Conservation (phyloP, 2,797 vertebrate genomes). For the Bradypodion ventrale region DNA sequence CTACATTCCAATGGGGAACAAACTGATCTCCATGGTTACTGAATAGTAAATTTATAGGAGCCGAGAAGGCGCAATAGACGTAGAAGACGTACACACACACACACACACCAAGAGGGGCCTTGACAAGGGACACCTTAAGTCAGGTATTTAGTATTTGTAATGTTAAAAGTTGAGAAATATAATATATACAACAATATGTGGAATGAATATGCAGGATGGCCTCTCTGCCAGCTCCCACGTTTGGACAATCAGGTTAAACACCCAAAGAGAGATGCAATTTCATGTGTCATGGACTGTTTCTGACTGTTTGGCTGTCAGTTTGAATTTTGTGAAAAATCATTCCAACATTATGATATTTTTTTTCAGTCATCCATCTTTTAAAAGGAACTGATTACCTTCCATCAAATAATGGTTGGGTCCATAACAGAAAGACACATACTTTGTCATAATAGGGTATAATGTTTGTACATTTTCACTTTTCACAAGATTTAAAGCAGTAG, state of each 20-base stretch:
- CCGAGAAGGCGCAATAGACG: not conserved
- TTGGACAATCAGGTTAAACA: not conserved
- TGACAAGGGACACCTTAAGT: too few species aligned
- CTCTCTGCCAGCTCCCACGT: too few species aligned
- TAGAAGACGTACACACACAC: too few species aligned
- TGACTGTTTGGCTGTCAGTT: not conserved
- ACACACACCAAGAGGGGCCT: too few species aligned
- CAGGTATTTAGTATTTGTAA: not conserved
- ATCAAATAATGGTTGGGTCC: not conserved
- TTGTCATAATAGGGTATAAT: not conserved
- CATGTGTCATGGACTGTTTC: too few species aligned
- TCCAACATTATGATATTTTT: not conserved
- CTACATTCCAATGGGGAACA: slow-evolving; percentile 7
- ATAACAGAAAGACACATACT: not conserved
- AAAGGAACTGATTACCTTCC: not conserved
- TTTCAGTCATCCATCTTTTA: not conserved
- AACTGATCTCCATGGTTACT: not conserved
- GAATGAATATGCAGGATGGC: too few species aligned
- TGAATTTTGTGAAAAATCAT: not conserved
- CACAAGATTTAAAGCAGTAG: too few species aligned
- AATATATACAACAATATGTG: too few species aligned
- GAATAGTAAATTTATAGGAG: not conserved
- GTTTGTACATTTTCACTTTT: too few species aligned
- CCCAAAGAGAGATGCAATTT: not conserved
- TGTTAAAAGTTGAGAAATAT: not conserved